Evolutionary conservation across 2,888 invertebrate genomes (phyloP), one percentile per base, ranked within the genome.

Genomic region (Hesperia comma): DNA sequence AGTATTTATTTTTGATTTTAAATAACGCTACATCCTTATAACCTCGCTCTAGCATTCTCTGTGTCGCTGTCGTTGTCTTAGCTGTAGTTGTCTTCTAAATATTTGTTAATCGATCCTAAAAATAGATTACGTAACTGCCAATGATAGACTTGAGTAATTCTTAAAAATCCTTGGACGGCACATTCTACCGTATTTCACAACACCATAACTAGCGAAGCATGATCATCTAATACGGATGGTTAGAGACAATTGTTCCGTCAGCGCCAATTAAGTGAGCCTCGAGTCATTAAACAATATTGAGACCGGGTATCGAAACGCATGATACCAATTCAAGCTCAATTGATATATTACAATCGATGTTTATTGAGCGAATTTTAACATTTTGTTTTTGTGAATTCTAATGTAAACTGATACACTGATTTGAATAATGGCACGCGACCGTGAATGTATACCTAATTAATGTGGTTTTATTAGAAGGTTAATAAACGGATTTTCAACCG

Each of bases 201-300:
- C 26, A 26, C 26, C 26, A 26, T 26, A 26, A 26, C 26, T 26
- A 26, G 26, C 5, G 26, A 26, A 37, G 12, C 12, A 2, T 10
- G 37, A 37, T 37, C 37, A 37, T 14, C 7, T 32, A 7, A n/a
- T 12, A n/a, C 19, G 26, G 40, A 43, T 57, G 32, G 26, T 46
- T 58, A 32, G 46, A 46, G 17, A 58, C 58, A 58, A 58, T 58
- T 58, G 46, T 32, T 21, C 58, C 1, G 32, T 17, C 26, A 26
- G 6, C 17, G 26, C n/a, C 58, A 58, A 58, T 58, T 58, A 58
- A 15, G 40, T 40, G 37, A 43, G 58, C 58, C 46, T 32, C 43
- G 46, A 15, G 17, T 46, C 32, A 58, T 58, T 57, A 32, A 19
- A 58, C 58, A 46, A 58, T 21, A 46, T 46, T 46, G 43, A 32